Conservation (phyloP, 2,113 vertebrate species). For the Amblyornis subalaris region DNA sequence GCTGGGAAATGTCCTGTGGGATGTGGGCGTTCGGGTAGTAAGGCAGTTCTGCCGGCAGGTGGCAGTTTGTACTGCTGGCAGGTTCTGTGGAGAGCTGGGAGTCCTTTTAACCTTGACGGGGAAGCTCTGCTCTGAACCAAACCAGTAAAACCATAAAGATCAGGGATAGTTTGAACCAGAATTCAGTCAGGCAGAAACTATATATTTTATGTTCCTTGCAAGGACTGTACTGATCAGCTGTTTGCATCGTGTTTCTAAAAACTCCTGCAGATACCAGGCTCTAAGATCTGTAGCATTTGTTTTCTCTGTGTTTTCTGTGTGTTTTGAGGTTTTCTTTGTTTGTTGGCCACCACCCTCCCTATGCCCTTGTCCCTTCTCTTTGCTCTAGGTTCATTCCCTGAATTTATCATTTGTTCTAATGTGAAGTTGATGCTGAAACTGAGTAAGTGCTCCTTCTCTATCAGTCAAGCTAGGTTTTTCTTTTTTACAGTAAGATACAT, state of each 20-base stretch:
- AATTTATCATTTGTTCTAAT: neutral
- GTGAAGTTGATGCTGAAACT: neutral
- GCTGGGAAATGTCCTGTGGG: neutral
- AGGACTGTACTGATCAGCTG: neutral
- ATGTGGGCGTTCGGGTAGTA: fast-evolving
- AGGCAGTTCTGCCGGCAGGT: neutral
- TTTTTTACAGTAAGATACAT: neutral
- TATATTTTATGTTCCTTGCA: neutral
- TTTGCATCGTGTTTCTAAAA: neutral
- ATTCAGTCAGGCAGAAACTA: neutral
- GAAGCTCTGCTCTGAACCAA: neutral
- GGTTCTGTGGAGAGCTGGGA: neutral
- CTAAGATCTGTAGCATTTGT: neutral
- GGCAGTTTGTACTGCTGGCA: neutral
- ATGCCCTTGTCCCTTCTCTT: fast-evolving
- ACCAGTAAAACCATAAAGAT: neutral
- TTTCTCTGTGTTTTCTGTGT: neutral
- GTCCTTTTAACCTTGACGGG: neutral
- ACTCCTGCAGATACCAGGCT: neutral
- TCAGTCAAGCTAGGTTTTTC: neutral
- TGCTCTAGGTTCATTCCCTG: neutral
- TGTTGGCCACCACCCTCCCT: fast-evolving
- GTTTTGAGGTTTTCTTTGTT: neutral
- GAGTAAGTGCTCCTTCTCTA: neutral
- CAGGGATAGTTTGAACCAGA: neutral